Conservation (phyloP, 2,797 vertebrate genomes). For the Alca torda region DNA sequence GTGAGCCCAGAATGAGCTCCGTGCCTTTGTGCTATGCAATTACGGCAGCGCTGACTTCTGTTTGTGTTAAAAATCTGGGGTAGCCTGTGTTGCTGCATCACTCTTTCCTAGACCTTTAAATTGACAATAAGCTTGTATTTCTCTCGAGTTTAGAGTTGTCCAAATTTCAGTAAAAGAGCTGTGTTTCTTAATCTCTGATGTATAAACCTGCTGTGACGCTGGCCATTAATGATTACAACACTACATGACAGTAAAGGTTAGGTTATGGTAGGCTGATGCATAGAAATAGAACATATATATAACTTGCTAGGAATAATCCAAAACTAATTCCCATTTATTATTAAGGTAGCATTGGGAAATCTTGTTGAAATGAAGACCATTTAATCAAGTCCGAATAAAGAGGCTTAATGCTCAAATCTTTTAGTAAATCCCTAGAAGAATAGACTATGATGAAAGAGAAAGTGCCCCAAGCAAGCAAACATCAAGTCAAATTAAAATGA, state of each 20-base stretch:
- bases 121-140: neutral
- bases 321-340: slow-evolving; percentile 16
- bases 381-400: slow-evolving; percentile 31
- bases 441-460: neutral
- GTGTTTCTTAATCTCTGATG: neutral
- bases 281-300: neutral
- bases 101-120: neutral
- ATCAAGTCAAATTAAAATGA: neutral
- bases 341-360: neutral
- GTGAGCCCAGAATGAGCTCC: neutral
- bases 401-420: slow-evolving; percentile 24
- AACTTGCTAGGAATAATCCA: neutral
- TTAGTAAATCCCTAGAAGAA: slow-evolving; percentile 7
- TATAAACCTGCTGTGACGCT: neutral
- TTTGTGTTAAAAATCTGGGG: neutral
- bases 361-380: neutral
- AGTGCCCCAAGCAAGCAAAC: slow-evolving; percentile 23
- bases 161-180: neutral
- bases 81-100: neutral
- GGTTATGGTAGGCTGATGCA: neutral
- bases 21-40: neutral
- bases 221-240: neutral
- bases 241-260: neutral
- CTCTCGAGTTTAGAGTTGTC: neutral
- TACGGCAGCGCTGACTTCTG: neutral